Conservation (phyloP, 2,888 invertebrate species). For the Drosophila tripunctata region DNA sequence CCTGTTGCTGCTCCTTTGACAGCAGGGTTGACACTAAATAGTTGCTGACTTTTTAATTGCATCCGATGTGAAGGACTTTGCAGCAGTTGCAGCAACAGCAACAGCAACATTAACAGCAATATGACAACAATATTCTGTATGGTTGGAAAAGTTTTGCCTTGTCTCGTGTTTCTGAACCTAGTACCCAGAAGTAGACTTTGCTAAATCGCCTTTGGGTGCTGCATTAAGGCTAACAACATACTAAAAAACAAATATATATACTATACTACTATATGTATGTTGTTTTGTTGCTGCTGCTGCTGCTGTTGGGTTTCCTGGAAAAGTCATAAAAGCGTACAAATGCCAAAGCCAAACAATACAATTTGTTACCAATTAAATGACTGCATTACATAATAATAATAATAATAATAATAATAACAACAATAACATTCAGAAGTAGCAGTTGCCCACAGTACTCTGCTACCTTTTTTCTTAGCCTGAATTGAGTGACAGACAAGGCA, state of each 20-base stretch:
- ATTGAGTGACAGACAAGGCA: constrained; percentile 65
- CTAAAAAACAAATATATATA: constrained; percentile 33
- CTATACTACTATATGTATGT: no score
- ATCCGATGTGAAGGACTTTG: constrained; percentile 12
- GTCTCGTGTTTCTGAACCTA: not conserved
- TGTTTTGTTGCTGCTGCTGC: constrained; percentile 25
- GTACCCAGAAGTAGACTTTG: not conserved
- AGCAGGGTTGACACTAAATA: constrained; percentile 31
- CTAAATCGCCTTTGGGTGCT: constrained; percentile 10
- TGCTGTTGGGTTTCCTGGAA: constrained; percentile 63
- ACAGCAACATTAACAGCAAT: constrained; percentile 25
- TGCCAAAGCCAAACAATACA: constrained; percentile 70
- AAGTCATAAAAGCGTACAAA: constrained; percentile 72
- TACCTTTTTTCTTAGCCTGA: constrained; percentile 13
- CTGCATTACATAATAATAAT: constrained; percentile 75
- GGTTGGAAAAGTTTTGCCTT: constrained; percentile 51
- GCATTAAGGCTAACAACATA: constrained; percentile 47
- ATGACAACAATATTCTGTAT: not conserved
- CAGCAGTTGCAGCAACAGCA: constrained; percentile 1
- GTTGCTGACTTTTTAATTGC: constrained; percentile 62
- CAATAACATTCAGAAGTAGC: constrained; percentile 39
- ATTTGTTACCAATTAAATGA: constrained; percentile 80
- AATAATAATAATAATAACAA: constrained; percentile 50
- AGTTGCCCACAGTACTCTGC: constrained; percentile 17
- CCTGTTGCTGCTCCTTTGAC: constrained; percentile 25